Percentiles rank a stretch among this genome's conserved stretches.
These are phyloP conservation scores for Stenodema calcarata DNA, from an alignment of 2,888 invertebrate genomes.

Conservation along the genomic window DNA sequence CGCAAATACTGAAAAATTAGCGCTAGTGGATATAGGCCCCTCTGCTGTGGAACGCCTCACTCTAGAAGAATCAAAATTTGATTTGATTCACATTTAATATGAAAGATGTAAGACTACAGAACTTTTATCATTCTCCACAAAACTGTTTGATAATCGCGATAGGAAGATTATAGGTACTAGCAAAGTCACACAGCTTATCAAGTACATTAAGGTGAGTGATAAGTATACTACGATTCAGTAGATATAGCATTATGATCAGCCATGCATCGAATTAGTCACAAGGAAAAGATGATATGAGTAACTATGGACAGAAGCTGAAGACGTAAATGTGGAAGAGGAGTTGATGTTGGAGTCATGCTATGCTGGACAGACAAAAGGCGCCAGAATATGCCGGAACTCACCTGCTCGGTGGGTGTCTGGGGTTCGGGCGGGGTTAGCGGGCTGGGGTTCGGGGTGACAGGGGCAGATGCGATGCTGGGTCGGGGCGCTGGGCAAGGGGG, in stretches of 20 bases:
- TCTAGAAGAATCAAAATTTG: too few species aligned
- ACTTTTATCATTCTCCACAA: too few species aligned
- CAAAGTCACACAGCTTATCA: too few species aligned
- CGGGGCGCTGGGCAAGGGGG: constrained; percentile 53
- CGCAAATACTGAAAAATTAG: too few species aligned
- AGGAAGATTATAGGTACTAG: too few species aligned
- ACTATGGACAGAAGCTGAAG: constrained; percentile 7
- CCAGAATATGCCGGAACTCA: constrained; percentile 21
- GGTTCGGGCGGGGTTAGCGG: constrained; percentile 55
- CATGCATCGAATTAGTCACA: not conserved
- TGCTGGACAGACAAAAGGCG: not conserved
- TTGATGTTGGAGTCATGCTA: not conserved
- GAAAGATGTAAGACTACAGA: too few species aligned
- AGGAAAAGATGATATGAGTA: not conserved
- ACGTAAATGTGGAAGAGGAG: constrained; percentile 44
- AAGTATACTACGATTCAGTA: not conserved
- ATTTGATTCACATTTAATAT: too few species aligned
- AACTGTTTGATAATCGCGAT: too few species aligned
- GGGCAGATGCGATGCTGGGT: constrained; percentile 39
- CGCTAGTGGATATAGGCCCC: too few species aligned
- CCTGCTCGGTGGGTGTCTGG: constrained; percentile 54
- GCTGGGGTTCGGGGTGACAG: constrained; percentile 51
- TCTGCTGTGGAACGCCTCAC: too few species aligned
- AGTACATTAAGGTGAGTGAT: too few species aligned
- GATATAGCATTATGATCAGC: not conserved